Base-by-base conservation (phyloP, 2,797 vertebrate genomes). In the Myotis vivesi region DNA sequence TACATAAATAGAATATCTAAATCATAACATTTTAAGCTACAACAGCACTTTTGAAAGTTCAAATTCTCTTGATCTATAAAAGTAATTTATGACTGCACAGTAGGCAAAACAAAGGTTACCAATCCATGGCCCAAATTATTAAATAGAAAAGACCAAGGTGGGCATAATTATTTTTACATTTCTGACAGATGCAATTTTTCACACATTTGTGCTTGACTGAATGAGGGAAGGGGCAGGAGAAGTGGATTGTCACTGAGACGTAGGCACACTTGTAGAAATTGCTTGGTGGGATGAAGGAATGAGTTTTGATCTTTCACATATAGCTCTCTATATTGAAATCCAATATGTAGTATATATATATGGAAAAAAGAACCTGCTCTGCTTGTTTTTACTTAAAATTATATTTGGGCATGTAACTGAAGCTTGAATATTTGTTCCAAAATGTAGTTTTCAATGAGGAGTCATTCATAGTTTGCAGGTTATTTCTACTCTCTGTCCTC, bases 41-140 rank as follows among this genome's bases (percentile, higher is more conserved):
- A 97, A 96, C 98, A 98, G 96, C 97, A 98, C 97, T 98, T 98
- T 97, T 97, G 77, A 98, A 98, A 98, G 98, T 98, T 98, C 98
- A 98, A 97, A 97, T 98, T 97, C 96, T 97, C 94, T 98, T 98
- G 98, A 98, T 98, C 98, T 98, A 98, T 98, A 98, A 98, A 98
- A 98, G 97, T 98, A 98, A 98, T 98, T 98, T 98, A 98, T 98
- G 97, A 83, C 95, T 97, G 96, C 97, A 96, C 92, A 97, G 97
- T 95, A 97, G 95, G 93, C 97, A 96, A 97, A 98, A 98, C 97
- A 98, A 98, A 98, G 98, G 98, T 98, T 98, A 98, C 94, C 97
- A 98, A 98, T 98, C 98, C 98, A 97, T 97, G 97, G 97, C 91
- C 95, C 97, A 94, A 98, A 98, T 98, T 98, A 98, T 98, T 98